phyloP scores from a whole-genome alignment of 2,113 vertebrate species.

The Zosterops pallidus region DNA sequence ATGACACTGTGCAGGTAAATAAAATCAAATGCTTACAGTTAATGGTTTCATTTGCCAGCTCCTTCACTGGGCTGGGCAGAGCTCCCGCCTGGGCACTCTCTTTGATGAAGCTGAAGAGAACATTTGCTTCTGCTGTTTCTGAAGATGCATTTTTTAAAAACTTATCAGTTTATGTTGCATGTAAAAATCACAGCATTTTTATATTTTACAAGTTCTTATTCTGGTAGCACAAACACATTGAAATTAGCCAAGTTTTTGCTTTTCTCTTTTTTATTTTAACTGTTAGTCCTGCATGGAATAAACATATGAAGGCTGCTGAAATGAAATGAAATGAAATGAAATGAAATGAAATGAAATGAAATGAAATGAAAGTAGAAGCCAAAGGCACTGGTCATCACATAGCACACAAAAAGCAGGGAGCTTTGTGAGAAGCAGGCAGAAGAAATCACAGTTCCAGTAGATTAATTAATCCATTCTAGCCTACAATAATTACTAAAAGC shows the following conservation, averaged over 20 bases:
- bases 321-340: not conserved
- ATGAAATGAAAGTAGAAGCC: not conserved
- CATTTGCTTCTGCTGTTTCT: slow-evolving; percentile 91
- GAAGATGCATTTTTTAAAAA: not conserved
- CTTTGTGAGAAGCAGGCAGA: not conserved
- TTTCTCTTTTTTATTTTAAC: not conserved
- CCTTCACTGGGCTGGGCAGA: slow-evolving; percentile 75
- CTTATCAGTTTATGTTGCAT: not conserved
- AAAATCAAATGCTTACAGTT: slow-evolving; percentile 76
- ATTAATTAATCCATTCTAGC: not conserved
- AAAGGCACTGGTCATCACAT: not conserved
- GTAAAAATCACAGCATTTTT: not conserved
- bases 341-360: not conserved
- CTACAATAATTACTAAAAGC: not conserved
- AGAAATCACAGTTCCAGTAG: not conserved
- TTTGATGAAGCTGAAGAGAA: slow-evolving; percentile 85
- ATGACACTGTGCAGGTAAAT: not conserved
- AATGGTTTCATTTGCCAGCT: slow-evolving; percentile 74
- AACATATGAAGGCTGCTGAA: not conserved
- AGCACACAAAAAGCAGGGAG: not conserved
- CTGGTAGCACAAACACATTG: fast-evolving
- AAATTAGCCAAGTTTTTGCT: not conserved
- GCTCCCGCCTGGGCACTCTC: slow-evolving; percentile 76
- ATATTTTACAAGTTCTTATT: not conserved
- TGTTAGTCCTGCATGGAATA: not conserved